Percentiles rank a stretch among this genome's conserved stretches.
Conservation (phyloP, 2,888 invertebrate genomes). For the Epirrhoe tristata region DNA sequence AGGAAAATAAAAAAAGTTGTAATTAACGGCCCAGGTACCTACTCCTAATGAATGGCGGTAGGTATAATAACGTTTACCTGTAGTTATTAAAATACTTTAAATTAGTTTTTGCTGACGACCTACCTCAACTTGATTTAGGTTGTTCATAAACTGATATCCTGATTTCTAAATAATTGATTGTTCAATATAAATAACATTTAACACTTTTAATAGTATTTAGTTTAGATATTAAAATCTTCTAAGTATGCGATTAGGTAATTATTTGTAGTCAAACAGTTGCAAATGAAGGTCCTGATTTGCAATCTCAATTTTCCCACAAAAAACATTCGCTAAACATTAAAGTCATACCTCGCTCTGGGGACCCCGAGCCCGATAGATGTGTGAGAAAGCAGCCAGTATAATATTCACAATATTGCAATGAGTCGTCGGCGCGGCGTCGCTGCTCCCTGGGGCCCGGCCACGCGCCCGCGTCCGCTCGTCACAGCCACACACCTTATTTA, state of each 20-base stretch:
- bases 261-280: background rate
- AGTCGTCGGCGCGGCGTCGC: constrained; percentile 49
- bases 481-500: constrained; percentile 68
- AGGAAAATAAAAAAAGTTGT: constrained; percentile 85
- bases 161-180: background rate
- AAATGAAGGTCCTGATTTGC: constrained; percentile 1
- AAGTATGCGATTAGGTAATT: background rate
- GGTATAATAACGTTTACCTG: constrained; percentile 60
- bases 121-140: constrained; percentile 29
- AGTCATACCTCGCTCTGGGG: constrained; percentile 47
- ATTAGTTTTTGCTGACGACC: constrained; percentile 28
- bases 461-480: constrained; percentile 55
- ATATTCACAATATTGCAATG: constrained; percentile 76
- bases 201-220: too few relatives aligned
- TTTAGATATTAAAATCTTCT: background rate
- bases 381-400: constrained; percentile 77
- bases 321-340: constrained; percentile 32
- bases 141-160: constrained; percentile 1
- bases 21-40: constrained; percentile 85
- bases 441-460: constrained; percentile 54
- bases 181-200: background rate
- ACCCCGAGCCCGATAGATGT: constrained; percentile 56
- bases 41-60: constrained; percentile 75
- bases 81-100: constrained; percentile 32
- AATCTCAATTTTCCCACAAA: constrained; percentile 29